phyloP scores from a whole-genome alignment of 2,888 invertebrate genomes.

The Cryptus viduatorius region DNA sequence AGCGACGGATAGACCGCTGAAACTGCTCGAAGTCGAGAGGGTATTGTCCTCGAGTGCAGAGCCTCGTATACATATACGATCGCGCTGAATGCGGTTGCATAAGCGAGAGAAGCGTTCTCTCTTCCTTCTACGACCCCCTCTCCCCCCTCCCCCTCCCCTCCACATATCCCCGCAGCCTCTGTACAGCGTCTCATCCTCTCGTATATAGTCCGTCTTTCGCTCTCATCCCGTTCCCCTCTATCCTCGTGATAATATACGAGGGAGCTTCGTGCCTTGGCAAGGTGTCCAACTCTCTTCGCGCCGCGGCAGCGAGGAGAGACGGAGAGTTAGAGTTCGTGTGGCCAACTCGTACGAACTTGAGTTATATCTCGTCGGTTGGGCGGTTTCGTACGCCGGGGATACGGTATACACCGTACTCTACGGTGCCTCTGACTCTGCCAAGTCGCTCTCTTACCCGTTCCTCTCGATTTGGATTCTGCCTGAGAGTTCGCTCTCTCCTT shows the following conservation, averaged over 20 bases:
- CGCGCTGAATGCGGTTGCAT: slow-evolving; percentile 58
- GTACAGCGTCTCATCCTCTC: slow-evolving; percentile 22
- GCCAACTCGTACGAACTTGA: slow-evolving; percentile 68
- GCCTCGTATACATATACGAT: slow-evolving; percentile 25
- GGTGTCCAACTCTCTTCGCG: slow-evolving; percentile 66
- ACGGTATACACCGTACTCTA: slow-evolving; percentile 7
- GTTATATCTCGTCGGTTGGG: slow-evolving; percentile 68
- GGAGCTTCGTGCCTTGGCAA: slow-evolving; percentile 71
- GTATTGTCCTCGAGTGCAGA: slow-evolving; percentile 63
- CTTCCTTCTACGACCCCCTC: slow-evolving; percentile 16
- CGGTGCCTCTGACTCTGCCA: slow-evolving; percentile 7
- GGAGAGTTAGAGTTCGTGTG: slow-evolving; percentile 38
- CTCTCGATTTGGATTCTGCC: background rate
- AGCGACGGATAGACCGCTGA: slow-evolving; percentile 53
- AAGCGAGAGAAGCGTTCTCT: slow-evolving; percentile 48
- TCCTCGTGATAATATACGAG: slow-evolving; percentile 60
- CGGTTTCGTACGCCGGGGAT: background rate
- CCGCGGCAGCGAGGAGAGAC: slow-evolving; percentile 1
- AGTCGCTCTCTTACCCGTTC: slow-evolving; percentile 18
- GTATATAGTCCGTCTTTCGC: slow-evolving; percentile 1
- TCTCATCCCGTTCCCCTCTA: slow-evolving; percentile 12
- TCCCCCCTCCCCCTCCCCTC: slow-evolving; percentile 37
- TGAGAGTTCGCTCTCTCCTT: background rate
- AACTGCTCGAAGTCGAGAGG: slow-evolving; percentile 56
- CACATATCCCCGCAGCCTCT: slow-evolving; percentile 6